Base-by-base conservation (phyloP, 2,113 vertebrate genomes). In the Paedocypris sp. region DNA sequence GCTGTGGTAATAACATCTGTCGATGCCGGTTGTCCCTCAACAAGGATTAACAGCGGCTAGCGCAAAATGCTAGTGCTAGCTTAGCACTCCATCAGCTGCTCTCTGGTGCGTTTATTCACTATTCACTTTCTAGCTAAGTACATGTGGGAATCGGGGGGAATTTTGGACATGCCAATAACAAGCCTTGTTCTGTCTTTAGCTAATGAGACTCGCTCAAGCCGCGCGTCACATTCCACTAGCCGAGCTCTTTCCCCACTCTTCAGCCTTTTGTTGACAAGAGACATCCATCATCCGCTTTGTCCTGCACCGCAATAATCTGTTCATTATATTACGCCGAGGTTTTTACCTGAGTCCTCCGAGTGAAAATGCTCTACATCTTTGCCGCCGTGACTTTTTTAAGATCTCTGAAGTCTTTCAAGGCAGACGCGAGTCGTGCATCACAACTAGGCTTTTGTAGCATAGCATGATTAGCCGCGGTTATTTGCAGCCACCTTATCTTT, bases 211-310 rank as follows among this genome's bases (percentile, higher is more conserved):
- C 51, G 18, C 36, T 41, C 41, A 41, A 56, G 28, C n/a, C n/a
- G n/a, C 23, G 29, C 23, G 39, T 41, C 36, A 15, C 8, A 41
- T 16, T 56, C 16, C 11, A 29, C 32, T 18, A n/a, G 78, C 16
- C 73, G 76, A 76, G 70, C 76, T 80, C 83, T 71, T 58, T 66
- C 60, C 64, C 70, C 69, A 73, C 66, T 20, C 33, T 60, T 57
- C 52, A 53, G 59, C 53, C 15, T 4, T 12, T 16, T 20, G 62
- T 59, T 77, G 77, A 85, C 2, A 5, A n/a, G 68, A 38, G 75
- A 80, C 67, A 86, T 86, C 83, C 79, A 81, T 86, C 78, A 81
- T 39, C 73, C 19, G 80, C 71, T 69, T 72, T 73, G 79, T 76
- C 29, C 54, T 53, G 33, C 25, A 20, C 33, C 36, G 15, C 20